These are phyloP conservation scores for Phataginus tricuspis DNA, from an alignment of 2,797 vertebrate genomes.

Conservation along the genomic window DNA sequence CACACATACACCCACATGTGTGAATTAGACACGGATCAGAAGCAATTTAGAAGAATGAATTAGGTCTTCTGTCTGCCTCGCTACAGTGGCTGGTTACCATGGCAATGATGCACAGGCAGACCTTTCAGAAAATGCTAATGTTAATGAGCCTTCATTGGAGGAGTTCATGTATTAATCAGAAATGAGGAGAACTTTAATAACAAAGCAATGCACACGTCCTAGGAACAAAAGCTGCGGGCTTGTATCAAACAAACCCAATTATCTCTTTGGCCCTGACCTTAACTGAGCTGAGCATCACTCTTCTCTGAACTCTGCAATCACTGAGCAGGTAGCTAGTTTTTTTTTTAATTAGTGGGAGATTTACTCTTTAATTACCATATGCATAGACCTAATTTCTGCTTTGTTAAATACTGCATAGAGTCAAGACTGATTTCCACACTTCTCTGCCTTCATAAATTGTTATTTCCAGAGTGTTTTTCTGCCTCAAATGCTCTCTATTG, in stretches of 20 bases:
- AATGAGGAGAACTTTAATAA: constrained; percentile 81
- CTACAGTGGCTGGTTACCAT: constrained; percentile 83
- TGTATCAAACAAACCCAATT: constrained; percentile 64
- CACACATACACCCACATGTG: neutral
- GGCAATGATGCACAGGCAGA: constrained; percentile 79
- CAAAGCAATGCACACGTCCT: constrained; percentile 74
- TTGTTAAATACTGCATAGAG: constrained; percentile 49
- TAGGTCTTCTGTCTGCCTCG: constrained; percentile 76
- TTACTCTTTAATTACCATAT: constrained; percentile 74
- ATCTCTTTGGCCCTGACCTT: constrained; percentile 76
- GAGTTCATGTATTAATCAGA: constrained; percentile 82
- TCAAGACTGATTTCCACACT: constrained; percentile 57
- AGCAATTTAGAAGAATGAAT: constrained; percentile 66
- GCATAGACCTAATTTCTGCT: constrained; percentile 62
- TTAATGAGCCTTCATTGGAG: constrained; percentile 79
- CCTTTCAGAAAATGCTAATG: constrained; percentile 79
- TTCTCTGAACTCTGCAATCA: constrained; percentile 10
- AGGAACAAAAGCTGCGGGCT: constrained; percentile 81
- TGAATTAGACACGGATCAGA: constrained; percentile 35
- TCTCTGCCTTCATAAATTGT: neutral
- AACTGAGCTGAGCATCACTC: constrained; percentile 35
- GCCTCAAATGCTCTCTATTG: neutral
- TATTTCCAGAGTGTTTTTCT: constrained; percentile 39
- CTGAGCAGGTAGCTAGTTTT: constrained; percentile 9
- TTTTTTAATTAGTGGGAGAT: neutral